A percentile compares a stretch with the other conserved stretches of the same genome.
Conservation (phyloP, 2,888 invertebrate genomes). For the Caenorhabditis macrosperma region DNA sequence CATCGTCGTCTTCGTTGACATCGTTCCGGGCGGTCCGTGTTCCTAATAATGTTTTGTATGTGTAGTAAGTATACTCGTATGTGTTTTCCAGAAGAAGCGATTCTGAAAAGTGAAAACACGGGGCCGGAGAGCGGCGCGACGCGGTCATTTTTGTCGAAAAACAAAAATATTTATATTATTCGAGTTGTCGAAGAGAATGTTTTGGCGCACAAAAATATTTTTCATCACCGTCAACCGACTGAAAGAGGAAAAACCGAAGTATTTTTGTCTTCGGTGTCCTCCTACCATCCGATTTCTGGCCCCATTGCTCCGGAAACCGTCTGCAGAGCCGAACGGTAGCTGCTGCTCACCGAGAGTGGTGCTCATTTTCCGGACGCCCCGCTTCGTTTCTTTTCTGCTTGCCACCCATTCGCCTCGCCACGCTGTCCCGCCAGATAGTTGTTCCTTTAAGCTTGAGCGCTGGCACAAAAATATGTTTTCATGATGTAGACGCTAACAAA, state of each 20-base stretch:
- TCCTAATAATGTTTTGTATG: constrained; percentile 50
- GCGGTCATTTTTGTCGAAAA: constrained; percentile 62
- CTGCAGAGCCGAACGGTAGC: neutral
- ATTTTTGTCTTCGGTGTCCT: constrained; percentile 45
- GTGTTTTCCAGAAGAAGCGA: constrained; percentile 56
- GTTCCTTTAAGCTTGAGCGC: constrained; percentile 17
- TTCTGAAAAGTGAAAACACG: constrained; percentile 50
- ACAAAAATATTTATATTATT: constrained; percentile 64
- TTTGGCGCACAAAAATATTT: constrained; percentile 59
- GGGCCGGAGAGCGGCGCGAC: constrained; percentile 42
- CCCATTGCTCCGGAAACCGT: neutral
- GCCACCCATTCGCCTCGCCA: neutral
- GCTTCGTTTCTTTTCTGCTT: neutral
- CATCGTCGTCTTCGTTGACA: constrained; percentile 18
- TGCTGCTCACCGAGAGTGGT: no score
- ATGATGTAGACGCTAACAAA: constrained; percentile 56
- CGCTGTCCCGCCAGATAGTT: constrained; percentile 12
- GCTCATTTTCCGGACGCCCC: no score
- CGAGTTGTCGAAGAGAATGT: constrained; percentile 60
- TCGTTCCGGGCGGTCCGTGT: constrained; percentile 31
- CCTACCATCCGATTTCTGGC: constrained; percentile 20
- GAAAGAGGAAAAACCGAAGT: constrained; percentile 49
- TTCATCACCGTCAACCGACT: constrained; percentile 53
- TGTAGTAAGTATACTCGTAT: constrained; percentile 53
- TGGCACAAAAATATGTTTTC: constrained; percentile 55